These are phyloP conservation scores for Brachyalestes nurse DNA, from an alignment of 2,797 vertebrate genomes.

Conservation along the genomic window DNA sequence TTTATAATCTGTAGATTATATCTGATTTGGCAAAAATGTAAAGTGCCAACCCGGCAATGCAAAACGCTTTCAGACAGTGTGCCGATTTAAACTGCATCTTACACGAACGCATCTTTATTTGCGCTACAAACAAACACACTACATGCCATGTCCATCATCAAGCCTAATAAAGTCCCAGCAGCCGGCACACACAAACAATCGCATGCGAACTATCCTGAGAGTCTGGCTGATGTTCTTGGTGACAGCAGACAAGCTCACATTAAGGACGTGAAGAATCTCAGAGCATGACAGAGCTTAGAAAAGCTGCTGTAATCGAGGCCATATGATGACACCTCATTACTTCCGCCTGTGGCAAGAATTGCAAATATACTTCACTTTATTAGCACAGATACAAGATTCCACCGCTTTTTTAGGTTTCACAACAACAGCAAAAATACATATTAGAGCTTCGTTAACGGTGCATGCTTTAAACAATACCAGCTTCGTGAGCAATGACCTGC, in stretches of 20 bases:
- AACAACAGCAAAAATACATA: too few relatives aligned
- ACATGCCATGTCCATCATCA: conserved; percentile 6
- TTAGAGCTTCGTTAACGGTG: too few relatives aligned
- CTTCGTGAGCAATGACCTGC: too few relatives aligned
- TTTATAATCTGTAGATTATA: neutral
- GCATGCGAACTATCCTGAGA: conserved; percentile 16
- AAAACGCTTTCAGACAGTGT: neutral
- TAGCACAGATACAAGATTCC: too few relatives aligned
- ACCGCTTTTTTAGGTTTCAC: too few relatives aligned
- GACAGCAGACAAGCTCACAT: conserved; percentile 35
- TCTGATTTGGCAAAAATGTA: neutral
- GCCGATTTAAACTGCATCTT: neutral
- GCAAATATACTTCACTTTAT: too few relatives aligned
- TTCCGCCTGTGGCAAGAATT: too few relatives aligned
- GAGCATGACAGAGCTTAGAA: conserved; percentile 29
- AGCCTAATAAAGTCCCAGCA: conserved; percentile 20
- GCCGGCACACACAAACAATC: conserved; percentile 17
- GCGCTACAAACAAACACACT: neutral
- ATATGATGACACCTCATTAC: too few relatives aligned
- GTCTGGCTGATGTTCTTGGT: conserved; percentile 10
- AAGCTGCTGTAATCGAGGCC: conserved; percentile 33
- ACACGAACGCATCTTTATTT: too few relatives aligned
- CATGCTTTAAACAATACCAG: too few relatives aligned
- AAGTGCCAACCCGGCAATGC: neutral
- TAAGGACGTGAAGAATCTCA: conserved; percentile 22